Evolutionary conservation across 2,113 vertebrate genomes (phyloP).

Genomic region (Cepphus grylle): DNA sequence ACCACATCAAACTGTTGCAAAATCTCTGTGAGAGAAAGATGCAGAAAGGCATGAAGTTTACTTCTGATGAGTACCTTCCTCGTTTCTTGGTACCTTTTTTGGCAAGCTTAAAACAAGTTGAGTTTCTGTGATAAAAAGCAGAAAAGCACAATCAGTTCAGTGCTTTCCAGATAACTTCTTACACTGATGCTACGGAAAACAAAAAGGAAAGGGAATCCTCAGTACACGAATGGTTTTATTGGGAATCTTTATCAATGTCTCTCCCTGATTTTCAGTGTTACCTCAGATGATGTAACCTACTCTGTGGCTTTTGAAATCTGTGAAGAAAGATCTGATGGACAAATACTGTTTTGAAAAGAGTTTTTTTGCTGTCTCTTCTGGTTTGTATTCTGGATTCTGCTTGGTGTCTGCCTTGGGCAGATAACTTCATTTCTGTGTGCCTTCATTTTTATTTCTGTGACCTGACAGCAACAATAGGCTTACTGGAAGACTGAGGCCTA

Average conservation of each 20-base stretch:
- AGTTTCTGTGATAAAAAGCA: not conserved
- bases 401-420: conserved; percentile 40
- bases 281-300: not conserved
- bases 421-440: conserved; percentile 6
- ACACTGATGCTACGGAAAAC: not conserved
- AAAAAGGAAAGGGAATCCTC: not conserved
- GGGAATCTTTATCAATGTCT: not conserved
- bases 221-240: not conserved
- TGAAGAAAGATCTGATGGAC: not conserved
- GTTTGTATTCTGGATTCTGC: conserved; percentile 29
- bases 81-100: not conserved
- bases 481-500: not conserved
- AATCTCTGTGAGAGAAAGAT: not conserved
- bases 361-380: conserved; percentile 24
- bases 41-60: not conserved
- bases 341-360: not conserved
- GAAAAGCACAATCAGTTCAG: not conserved
- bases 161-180: not conserved
- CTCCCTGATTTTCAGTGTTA: not conserved
- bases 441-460: not conserved
- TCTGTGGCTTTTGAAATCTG: not conserved
- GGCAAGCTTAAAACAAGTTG: not conserved
- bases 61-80: not conserved
- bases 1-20: not conserved
- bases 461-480: conserved; percentile 28